Conservation (phyloP, 30 jellyfish, hydroid and myxozoan species). For the Aurelia sp. region DNA sequence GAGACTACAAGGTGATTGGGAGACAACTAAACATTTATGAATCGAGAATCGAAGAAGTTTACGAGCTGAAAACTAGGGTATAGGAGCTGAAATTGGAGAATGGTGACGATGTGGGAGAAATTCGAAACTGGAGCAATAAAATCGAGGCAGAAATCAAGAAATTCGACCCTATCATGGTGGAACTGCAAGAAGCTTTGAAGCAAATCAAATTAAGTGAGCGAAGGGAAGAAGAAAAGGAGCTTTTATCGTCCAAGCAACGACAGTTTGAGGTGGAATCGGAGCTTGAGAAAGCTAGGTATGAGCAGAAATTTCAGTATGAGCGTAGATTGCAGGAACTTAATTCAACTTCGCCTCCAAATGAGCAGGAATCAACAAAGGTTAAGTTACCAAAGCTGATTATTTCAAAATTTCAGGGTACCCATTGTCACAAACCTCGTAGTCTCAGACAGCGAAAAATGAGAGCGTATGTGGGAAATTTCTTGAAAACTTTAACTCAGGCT, state of each 20-base stretch:
- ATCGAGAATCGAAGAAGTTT: too few species aligned
- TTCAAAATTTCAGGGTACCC: conserved; percentile 48
- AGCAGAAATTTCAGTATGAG: not conserved
- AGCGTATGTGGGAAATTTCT: too few species aligned
- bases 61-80: too few species aligned
- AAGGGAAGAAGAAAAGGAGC: conserved; percentile 40
- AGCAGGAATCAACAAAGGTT: not conserved
- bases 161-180: conserved; percentile 26
- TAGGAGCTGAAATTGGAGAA: too few species aligned
- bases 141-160: conserved; percentile 17
- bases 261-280: conserved; percentile 9
- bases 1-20: too few species aligned
- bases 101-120: conserved; percentile 1
- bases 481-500: too few species aligned
- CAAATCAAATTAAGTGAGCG: conserved; percentile 26
- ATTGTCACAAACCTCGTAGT: too few species aligned
- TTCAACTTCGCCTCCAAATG: not conserved
- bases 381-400: conserved; percentile 13
- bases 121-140: conserved; percentile 12
- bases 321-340: not conserved
- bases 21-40: too few species aligned
- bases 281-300: conserved; percentile 2
- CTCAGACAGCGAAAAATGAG: too few species aligned
- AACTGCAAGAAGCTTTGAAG: conserved; percentile 12
- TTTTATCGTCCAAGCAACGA: conserved; percentile 17